Evolutionary conservation across 1,140 invertebrate genomes (phyloP).

Genomic region (Caenorhabditis briggsae): DNA sequence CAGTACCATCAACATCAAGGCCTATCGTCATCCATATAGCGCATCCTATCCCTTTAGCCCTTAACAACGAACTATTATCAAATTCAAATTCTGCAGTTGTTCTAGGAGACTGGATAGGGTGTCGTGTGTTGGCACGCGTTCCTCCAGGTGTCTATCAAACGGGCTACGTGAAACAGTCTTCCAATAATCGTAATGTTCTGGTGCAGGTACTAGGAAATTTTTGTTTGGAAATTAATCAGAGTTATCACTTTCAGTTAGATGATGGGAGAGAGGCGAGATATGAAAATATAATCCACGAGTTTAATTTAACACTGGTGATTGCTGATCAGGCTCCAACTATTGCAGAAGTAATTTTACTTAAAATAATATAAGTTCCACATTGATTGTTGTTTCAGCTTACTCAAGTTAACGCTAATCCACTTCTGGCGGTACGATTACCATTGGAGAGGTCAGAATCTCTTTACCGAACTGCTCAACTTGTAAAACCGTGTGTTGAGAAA

Average conservation of each 20-base stretch:
- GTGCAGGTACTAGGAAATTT: slow-evolving; percentile 5
- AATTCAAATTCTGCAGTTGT: slow-evolving; percentile 8
- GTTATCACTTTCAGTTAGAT: slow-evolving; percentile 59
- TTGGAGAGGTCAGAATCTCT: slow-evolving; percentile 31
- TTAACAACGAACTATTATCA: neutral
- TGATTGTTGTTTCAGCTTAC: slow-evolving; percentile 4
- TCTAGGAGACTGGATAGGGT: slow-evolving; percentile 61
- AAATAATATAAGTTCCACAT: neutral
- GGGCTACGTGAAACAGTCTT: slow-evolving; percentile 51
- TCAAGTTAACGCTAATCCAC: neutral
- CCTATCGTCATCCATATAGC: neutral
- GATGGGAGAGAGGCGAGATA: slow-evolving; percentile 58
- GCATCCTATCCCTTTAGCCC: slow-evolving; percentile 3
- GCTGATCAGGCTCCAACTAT: slow-evolving; percentile 66
- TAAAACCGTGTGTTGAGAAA: slow-evolving; percentile 4
- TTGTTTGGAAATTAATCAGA: neutral
- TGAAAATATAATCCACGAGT: slow-evolving; percentile 38
- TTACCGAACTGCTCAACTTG: slow-evolving; percentile 45
- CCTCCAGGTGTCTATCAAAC: slow-evolving; percentile 61
- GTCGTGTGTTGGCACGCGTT: slow-evolving; percentile 61
- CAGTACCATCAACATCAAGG: neutral
- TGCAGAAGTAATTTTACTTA: slow-evolving; percentile 1
- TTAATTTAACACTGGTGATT: slow-evolving; percentile 46
- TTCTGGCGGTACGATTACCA: slow-evolving; percentile 53
- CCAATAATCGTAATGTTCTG: slow-evolving; percentile 60